phyloP scores from a whole-genome alignment of 2,797 vertebrate genomes.

The Uromys caudimaculatus region DNA sequence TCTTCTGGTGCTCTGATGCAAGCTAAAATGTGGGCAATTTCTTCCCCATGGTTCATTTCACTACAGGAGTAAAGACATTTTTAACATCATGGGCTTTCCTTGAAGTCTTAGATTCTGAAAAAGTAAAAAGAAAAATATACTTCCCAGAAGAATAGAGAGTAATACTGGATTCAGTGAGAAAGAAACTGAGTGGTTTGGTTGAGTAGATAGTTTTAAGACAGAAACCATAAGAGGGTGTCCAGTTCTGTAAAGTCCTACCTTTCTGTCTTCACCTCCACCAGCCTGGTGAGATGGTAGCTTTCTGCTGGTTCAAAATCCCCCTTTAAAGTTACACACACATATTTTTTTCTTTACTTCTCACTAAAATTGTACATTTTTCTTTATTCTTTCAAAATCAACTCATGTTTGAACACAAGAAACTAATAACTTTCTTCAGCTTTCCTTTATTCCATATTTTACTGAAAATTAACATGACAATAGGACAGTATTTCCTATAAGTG shows the following conservation, averaged over 20 bases:
- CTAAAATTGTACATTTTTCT: not conserved
- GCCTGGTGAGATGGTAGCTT: not conserved
- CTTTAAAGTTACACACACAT: too few species aligned
- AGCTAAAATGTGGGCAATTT: not conserved
- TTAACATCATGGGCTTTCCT: not conserved
- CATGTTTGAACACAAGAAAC: constrained; percentile 1
- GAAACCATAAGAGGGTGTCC: not conserved
- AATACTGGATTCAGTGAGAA: not conserved
- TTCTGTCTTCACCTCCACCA: not conserved
- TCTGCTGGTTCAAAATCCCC: not conserved
- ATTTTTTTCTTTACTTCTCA: not conserved
- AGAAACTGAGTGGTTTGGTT: not conserved
- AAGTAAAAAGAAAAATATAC: not conserved
- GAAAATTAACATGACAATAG: not conserved
- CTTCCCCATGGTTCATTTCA: not conserved
- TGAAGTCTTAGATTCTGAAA: not conserved
- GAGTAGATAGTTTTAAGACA: not conserved
- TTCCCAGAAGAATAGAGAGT: not conserved
- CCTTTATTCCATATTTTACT: not conserved
- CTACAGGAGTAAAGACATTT: not conserved
- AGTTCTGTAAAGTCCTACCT: not conserved
- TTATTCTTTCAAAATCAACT: not conserved
- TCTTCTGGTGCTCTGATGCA: too few species aligned
- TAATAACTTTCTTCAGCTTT: not conserved
- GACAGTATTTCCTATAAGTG: not conserved